These are phyloP conservation scores for Solen grandis DNA, from an alignment of 1,140 invertebrate species.

Conservation along the genomic window DNA sequence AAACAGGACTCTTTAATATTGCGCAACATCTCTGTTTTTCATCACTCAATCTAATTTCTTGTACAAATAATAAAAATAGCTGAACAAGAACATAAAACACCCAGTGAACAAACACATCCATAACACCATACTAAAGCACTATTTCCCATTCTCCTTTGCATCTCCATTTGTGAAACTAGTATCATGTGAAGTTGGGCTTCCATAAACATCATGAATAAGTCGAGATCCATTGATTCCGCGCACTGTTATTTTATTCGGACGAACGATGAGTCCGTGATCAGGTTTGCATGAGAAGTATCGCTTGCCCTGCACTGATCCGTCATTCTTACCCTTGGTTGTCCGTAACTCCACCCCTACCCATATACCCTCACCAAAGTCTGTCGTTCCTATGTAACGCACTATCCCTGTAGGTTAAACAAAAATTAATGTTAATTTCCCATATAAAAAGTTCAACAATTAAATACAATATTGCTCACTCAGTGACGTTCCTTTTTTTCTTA, in stretches of 20 bases:
- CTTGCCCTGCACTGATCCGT: conserved; percentile 82
- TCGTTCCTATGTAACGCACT: conserved; percentile 83
- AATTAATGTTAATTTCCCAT: background rate
- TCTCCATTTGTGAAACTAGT: conserved; percentile 34
- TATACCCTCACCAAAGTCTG: conserved; percentile 83
- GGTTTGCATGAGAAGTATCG: conserved; percentile 82
- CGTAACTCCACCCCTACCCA: conserved; percentile 83
- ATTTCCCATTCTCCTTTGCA: too few relatives aligned
- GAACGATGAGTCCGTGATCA: conserved; percentile 82
- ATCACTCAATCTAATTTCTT: too few relatives aligned
- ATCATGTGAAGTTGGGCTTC: background rate
- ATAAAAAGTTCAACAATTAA: too few relatives aligned
- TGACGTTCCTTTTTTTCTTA: background rate
- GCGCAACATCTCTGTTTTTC: too few relatives aligned
- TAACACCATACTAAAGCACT: background rate
- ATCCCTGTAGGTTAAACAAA: conserved; percentile 66
- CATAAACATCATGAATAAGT: conserved; percentile 76
- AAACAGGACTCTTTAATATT: too few relatives aligned
- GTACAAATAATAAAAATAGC: too few relatives aligned
- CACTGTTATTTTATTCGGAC: conserved; percentile 82
- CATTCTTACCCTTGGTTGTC: conserved; percentile 82
- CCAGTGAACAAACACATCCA: background rate
- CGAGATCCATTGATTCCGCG: conserved; percentile 83
- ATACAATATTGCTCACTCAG: background rate
- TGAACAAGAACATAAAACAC: too few relatives aligned